Evolutionary conservation across 2,113 vertebrate species (phyloP), one percentile per base, ranked within the genome.

Genomic region (Tragulus kanchil): DNA sequence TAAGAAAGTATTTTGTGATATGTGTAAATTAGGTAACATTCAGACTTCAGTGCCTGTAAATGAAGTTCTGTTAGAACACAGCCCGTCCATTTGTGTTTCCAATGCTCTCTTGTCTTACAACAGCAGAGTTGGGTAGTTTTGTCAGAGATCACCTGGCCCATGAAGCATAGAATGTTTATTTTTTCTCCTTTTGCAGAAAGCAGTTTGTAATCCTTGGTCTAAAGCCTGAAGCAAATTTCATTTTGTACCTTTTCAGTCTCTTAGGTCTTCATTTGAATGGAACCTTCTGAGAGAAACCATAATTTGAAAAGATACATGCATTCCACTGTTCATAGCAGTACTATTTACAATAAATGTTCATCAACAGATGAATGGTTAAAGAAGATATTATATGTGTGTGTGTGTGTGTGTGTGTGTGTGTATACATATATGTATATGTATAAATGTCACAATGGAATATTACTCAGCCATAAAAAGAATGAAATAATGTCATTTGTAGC

Each of bases 51-150:
- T 90, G 5, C 25, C 15, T 6, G 8, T 73, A 82, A 77, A 26
- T 50, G 73, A 78, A 67, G 17, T 45, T 89, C 89, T 93, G 52
- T 85, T 96, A 78, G 69, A 91, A 85, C 15, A 19, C 48, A 48
- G 2, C 10, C 42, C 5, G 16, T 48, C 23, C 9, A 17, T 25
- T 79, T 61, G 2, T 62, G 14, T 85, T 54, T 71, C 42, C 65
- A 19, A 4, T 73, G 13, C 1, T 0, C 28, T 94, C 69, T 93
- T 5, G 65, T 9, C 3, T 75, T 62, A 8, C 0, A 71, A 45
- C 6, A 81, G 17, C 48, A 67, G 23, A 56, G 19, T 52, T 42
- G 56, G 23, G 1, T 78, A 36, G 23, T 36, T 69, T 5, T 77
- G 16, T n/a, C 16, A 8, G 54, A 42, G 10, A 81, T 21, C 16